These are phyloP conservation scores for Rousettus leschenaultii DNA, from an alignment of 2,113 vertebrate species.

Conservation along the genomic window DNA sequence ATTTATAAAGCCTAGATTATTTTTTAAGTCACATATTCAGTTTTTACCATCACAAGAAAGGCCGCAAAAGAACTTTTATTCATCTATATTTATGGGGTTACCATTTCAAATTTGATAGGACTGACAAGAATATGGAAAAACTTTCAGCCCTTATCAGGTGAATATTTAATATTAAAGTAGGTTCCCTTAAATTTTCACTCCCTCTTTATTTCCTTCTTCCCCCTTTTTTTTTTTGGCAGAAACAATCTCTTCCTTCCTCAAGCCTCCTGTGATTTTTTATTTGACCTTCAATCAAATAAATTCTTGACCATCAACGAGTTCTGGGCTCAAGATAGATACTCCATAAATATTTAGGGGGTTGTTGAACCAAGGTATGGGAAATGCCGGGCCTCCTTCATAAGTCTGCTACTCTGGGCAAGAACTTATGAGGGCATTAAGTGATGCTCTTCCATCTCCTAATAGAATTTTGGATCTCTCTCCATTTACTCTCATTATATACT, in stretches of 20 bases:
- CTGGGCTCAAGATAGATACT: neutral
- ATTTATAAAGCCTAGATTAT: constrained; percentile 33
- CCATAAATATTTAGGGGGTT: neutral
- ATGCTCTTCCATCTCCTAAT: neutral
- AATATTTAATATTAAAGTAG: neutral
- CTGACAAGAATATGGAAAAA: neutral
- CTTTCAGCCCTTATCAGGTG: neutral
- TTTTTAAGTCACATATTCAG: neutral
- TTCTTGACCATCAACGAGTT: neutral
- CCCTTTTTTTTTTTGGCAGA: neutral
- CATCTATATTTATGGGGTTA: neutral
- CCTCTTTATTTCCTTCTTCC: neutral
- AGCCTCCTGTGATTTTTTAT: neutral
- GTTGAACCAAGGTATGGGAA: neutral
- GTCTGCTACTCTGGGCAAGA: neutral
- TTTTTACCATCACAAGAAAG: constrained; percentile 28
- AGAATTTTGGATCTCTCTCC: neutral
- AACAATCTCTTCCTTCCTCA: neutral
- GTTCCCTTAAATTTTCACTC: neutral
- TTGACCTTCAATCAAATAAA: neutral
- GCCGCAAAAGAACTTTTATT: neutral
- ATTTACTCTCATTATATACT: neutral
- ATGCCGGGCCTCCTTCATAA: neutral
- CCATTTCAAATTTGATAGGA: neutral
- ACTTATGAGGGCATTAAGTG: neutral